Evolutionary conservation across 2,888 invertebrate genomes (phyloP).

Genomic region (Oscheius sp.): DNA sequence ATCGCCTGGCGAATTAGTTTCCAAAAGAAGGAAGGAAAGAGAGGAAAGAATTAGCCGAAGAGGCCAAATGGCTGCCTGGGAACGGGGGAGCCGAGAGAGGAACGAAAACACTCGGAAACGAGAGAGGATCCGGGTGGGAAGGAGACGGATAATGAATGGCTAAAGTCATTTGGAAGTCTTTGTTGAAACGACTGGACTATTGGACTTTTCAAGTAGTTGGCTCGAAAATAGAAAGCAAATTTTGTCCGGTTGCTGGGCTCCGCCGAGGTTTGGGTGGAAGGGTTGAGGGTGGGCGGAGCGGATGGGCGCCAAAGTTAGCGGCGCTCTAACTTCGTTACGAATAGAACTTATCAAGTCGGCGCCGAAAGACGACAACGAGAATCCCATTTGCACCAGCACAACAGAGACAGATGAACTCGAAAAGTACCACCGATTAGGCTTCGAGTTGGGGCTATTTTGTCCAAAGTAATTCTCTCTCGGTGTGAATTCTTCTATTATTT

Average conservation of each 20-base stretch:
- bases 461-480: too few relatives aligned
- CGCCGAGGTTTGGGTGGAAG: too few relatives aligned
- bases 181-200: too few relatives aligned
- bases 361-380: neutral
- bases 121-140: conserved; percentile 1
- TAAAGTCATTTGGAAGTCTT: too few relatives aligned
- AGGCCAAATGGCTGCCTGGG: conserved; percentile 3
- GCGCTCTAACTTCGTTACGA: conserved; percentile 26
- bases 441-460: too few relatives aligned
- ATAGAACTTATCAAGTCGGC: conserved; percentile 22
- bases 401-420: too few relatives aligned
- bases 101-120: conserved; percentile 11
- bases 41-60: conserved; percentile 15
- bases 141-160: too few relatives aligned
- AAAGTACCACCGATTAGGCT: too few relatives aligned
- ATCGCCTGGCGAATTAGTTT: conserved; percentile 1
- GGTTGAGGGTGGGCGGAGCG: conserved; percentile 17
- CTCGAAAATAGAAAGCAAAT: too few relatives aligned
- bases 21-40: neutral
- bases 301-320: conserved; percentile 19
- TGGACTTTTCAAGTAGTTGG: too few relatives aligned
- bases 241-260: too few relatives aligned
- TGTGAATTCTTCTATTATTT: too few relatives aligned
- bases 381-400: conserved; percentile 7
- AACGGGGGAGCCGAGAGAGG: conserved; percentile 13